Conservation (phyloP, 2,113 vertebrate species). For the Callaeas wilsoni region DNA sequence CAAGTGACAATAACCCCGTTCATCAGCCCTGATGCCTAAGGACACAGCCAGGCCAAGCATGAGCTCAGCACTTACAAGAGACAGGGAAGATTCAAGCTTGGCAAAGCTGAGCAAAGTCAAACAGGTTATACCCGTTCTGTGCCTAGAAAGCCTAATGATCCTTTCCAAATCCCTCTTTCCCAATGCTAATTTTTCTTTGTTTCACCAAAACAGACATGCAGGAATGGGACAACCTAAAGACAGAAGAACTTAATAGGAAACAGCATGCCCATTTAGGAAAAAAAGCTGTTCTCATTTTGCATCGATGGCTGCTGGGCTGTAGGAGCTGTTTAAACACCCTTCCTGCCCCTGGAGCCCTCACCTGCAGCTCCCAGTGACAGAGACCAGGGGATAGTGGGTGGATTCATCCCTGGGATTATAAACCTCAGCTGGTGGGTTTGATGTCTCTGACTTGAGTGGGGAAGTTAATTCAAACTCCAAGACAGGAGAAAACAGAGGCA, state of each 20-base stretch:
- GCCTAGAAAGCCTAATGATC: slow-evolving; percentile 30
- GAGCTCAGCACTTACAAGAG: neutral
- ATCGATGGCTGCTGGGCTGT: neutral
- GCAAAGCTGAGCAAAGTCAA: neutral
- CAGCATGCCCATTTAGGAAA: neutral
- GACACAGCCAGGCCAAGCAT: neutral
- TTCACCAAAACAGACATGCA: neutral
- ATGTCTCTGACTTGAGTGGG: neutral
- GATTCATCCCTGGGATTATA: neutral
- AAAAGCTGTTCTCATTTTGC: neutral
- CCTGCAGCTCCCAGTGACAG: neutral
- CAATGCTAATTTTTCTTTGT: neutral
- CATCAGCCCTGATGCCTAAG: neutral
- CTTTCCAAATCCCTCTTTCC: slow-evolving; percentile 27
- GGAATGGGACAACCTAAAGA: neutral
- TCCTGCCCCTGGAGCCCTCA: neutral
- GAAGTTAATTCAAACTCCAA: neutral
- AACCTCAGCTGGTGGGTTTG: neutral
- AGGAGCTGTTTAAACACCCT: neutral
- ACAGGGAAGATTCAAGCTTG: neutral
- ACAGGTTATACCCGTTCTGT: slow-evolving; percentile 30
- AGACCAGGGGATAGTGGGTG: too few species aligned
- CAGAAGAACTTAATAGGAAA: neutral
- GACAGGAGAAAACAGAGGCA: neutral
- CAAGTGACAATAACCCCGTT: neutral